Conservation (phyloP, 2,113 vertebrate species). For the Oriolus oriolus region DNA sequence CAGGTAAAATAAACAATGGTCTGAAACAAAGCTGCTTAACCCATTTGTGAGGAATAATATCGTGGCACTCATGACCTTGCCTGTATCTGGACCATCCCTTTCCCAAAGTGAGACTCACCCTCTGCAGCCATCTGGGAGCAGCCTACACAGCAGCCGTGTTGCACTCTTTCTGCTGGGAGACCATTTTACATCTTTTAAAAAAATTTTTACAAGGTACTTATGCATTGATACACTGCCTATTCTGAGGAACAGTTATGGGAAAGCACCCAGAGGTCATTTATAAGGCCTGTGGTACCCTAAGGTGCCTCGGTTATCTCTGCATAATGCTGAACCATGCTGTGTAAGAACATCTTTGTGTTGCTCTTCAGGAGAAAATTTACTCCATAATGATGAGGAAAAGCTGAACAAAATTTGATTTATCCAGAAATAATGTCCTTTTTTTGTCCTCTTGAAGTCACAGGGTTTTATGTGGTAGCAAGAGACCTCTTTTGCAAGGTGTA, state of each 20-base stretch:
- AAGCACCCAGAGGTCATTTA: background rate
- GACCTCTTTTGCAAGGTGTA: background rate
- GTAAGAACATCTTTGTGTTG: background rate
- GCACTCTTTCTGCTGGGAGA: background rate
- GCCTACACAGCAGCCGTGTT: background rate
- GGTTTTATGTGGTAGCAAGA: background rate
- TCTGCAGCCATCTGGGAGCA: background rate
- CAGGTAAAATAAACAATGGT: background rate
- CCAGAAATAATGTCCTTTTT: background rate
- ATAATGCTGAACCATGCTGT: background rate
- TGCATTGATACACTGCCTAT: background rate
- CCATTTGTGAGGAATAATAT: background rate
- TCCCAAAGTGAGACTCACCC: background rate
- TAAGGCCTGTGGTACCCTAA: background rate
- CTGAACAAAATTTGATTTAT: background rate
- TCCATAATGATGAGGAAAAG: background rate
- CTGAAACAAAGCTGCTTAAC: background rate
- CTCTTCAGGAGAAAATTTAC: background rate
- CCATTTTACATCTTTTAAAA: background rate
- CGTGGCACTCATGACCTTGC: rapidly evolving
- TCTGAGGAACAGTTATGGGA: background rate
- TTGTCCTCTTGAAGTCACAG: background rate
- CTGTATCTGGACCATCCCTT: background rate
- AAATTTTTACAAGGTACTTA: background rate
- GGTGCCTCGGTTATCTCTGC: background rate